Percentiles rank a stretch among this genome's conserved stretches.
Evolutionary conservation across 1,140 invertebrate genomes (phyloP).

Genomic region (Paralvinella palmiformis): DNA sequence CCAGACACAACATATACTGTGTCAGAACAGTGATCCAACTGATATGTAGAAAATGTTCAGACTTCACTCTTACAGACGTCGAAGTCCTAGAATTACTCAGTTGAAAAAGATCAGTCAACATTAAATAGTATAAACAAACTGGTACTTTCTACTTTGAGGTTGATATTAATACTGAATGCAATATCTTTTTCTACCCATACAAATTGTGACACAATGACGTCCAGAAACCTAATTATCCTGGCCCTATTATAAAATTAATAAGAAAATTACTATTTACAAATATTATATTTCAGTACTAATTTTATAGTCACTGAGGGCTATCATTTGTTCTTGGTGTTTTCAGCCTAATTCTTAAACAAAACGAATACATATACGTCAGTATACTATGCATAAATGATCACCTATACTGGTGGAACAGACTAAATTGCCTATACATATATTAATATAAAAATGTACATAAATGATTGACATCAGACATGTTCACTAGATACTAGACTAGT

Average conservation of each 20-base stretch:
- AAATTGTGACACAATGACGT: too few relatives aligned
- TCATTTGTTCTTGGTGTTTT: neutral
- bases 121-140: neutral
- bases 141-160: neutral
- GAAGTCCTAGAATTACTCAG: neutral
- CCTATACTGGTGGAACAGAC: neutral
- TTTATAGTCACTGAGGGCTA: too few relatives aligned
- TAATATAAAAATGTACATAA: neutral
- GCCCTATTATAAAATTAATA: too few relatives aligned
- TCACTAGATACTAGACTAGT: neutral
- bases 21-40: neutral
- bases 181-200: too few relatives aligned
- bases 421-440: neutral
- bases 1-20: neutral
- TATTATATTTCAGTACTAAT: too few relatives aligned
- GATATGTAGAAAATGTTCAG: neutral
- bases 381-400: neutral
- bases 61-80: neutral
- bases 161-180: too few relatives aligned
- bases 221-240: too few relatives aligned
- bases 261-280: too few relatives aligned
- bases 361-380: neutral
- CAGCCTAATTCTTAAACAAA: neutral
- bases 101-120: neutral
- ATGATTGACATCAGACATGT: neutral